These are phyloP conservation scores for Pinctada fucata DNA, from an alignment of 2,888 invertebrate genomes.

Conservation along the genomic window DNA sequence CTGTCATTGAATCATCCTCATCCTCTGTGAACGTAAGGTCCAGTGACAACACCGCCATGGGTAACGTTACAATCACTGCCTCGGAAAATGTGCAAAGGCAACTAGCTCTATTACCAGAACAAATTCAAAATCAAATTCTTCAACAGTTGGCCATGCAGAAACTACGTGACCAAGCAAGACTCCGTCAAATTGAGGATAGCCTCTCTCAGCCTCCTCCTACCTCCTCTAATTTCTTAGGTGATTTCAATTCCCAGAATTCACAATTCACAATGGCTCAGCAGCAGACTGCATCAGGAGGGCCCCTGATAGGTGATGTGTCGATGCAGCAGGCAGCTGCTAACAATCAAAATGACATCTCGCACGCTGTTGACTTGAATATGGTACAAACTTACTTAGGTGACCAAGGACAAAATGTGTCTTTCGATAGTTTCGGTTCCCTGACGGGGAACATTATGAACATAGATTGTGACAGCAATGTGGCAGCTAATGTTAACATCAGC, in stretches of 20 bases:
- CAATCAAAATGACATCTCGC: conserved; percentile 41
- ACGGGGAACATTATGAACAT: conserved; percentile 48
- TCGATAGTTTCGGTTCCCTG: conserved; percentile 51
- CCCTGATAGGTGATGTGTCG: conserved; percentile 13
- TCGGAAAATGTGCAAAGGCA: conserved; percentile 33
- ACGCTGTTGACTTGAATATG: conserved; percentile 42
- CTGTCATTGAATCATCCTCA: conserved; percentile 8
- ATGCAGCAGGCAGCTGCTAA: conserved; percentile 16
- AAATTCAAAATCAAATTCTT: conserved; percentile 23
- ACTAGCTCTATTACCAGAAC: conserved; percentile 32
- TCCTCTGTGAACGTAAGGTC: conserved; percentile 43
- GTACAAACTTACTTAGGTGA: conserved; percentile 50
- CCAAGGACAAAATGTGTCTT: conserved; percentile 48
- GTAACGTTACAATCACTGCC: conserved; percentile 47
- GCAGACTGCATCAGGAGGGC: conserved; percentile 9
- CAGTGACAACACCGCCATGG: conserved; percentile 52
- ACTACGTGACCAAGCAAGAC: conserved; percentile 29
- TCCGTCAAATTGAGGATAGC: background rate
- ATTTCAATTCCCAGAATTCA: conserved; percentile 6
- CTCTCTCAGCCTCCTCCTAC: conserved; percentile 11
- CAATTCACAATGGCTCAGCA: conserved; percentile 2
- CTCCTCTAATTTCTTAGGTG: conserved; percentile 16
- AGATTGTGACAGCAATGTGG: conserved; percentile 52
- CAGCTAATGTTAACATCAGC: conserved; percentile 55
- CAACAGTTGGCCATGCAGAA: conserved; percentile 31